Conservation (phyloP, 2,113 vertebrate species). For the Ascaphus truei region DNA sequence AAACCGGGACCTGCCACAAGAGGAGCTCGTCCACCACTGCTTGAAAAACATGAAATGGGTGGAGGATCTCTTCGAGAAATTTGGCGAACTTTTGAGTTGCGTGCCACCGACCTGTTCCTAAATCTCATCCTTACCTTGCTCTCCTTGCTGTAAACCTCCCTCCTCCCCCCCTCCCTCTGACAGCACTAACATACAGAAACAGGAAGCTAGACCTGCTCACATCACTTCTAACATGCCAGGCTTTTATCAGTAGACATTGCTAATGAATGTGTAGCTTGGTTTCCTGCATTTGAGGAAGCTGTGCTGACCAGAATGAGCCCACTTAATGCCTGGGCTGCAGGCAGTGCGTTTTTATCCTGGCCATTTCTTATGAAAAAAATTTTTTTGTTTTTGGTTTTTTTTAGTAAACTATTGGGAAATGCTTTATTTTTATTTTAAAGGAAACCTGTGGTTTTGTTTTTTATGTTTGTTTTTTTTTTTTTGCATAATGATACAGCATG, state of each 20-base stretch:
- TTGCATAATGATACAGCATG: constrained; percentile 73
- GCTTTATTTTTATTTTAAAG: constrained; percentile 64
- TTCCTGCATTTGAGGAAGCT: constrained; percentile 46
- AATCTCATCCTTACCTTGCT: constrained; percentile 41
- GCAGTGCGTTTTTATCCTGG: constrained; percentile 61
- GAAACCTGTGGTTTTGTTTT: constrained; percentile 43
- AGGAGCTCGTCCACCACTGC: constrained; percentile 90
- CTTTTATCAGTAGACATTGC: constrained; percentile 41
- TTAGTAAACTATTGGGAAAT: constrained; percentile 67
- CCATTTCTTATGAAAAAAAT: background rate
- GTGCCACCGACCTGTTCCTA: constrained; percentile 93
- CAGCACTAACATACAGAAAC: constrained; percentile 60
- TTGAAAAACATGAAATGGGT: constrained; percentile 93
- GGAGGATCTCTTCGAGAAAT: constrained; percentile 92
- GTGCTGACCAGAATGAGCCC: constrained; percentile 49
- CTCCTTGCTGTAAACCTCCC: constrained; percentile 18
- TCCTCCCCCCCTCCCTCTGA: constrained; percentile 33
- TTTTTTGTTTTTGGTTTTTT: constrained; percentile 28
- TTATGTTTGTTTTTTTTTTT: constrained; percentile 2
- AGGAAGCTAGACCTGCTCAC: constrained; percentile 44
- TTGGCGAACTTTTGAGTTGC: constrained; percentile 92
- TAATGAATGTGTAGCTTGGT: constrained; percentile 42
- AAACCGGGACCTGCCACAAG: constrained; percentile 80
- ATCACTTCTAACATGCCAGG: constrained; percentile 44
- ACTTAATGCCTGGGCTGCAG: constrained; percentile 52